These are phyloP conservation scores for Scylla paramamosain DNA, from an alignment of 1,140 invertebrate species.

Conservation along the genomic window DNA sequence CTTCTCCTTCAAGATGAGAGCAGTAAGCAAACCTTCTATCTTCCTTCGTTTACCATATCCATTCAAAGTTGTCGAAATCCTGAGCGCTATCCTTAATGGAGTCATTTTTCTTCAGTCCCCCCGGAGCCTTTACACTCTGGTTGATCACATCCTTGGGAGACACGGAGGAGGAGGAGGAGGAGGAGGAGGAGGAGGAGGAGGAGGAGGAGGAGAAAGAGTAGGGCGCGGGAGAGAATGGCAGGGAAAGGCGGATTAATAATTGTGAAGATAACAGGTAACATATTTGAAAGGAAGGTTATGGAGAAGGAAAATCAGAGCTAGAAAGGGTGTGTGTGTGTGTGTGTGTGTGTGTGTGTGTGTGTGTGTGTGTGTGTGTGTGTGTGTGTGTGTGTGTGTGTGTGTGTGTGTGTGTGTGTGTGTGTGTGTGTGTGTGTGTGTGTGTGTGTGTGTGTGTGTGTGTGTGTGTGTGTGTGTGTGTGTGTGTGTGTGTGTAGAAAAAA, in stretches of 20 bases:
- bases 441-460: conserved; percentile 52
- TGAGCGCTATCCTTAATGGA: conserved; percentile 71
- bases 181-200: background rate
- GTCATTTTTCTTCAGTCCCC: conserved; percentile 70
- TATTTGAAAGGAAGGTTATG: background rate
- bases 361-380: conserved; percentile 49
- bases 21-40: conserved; percentile 42
- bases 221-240: background rate
- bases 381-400: conserved; percentile 52
- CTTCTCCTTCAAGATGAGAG: conserved; percentile 8
- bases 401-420: conserved; percentile 58
- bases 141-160: conserved; percentile 60
- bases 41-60: conserved; percentile 64
- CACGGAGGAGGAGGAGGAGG: background rate
- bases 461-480: conserved; percentile 50
- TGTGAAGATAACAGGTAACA: background rate
- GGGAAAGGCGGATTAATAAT: background rate
- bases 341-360: conserved; percentile 40
- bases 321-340: background rate
- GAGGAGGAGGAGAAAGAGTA: background rate
- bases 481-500: conserved; percentile 30
- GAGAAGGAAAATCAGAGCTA: too few relatives aligned
- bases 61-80: conserved; percentile 74
- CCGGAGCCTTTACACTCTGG: conserved; percentile 66
- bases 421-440: conserved; percentile 61